Evolutionary conservation across 2,113 vertebrate species (phyloP).

Genomic region (Spermophilus dauricus): DNA sequence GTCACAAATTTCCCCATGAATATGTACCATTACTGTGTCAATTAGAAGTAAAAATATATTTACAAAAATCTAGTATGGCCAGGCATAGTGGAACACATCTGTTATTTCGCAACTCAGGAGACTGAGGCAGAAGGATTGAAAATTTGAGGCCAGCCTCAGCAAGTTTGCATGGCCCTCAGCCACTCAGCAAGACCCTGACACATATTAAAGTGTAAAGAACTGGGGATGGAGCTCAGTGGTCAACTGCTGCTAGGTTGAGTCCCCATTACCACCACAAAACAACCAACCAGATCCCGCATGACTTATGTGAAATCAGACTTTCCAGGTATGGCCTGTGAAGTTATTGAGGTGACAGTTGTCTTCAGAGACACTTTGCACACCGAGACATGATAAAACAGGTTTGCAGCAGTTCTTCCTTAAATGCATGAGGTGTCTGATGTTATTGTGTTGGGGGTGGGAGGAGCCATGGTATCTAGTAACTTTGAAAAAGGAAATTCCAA

Average conservation of each 20-base stretch:
- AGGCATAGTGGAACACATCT: not conserved
- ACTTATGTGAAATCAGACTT: not conserved
- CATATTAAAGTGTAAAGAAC: too few relatives aligned
- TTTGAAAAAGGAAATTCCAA: conserved; percentile 53
- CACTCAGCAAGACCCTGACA: too few relatives aligned
- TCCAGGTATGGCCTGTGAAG: not conserved
- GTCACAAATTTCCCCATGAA: not conserved
- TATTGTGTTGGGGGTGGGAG: not conserved
- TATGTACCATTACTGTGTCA: not conserved
- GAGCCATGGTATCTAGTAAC: not conserved
- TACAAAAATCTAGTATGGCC: not conserved
- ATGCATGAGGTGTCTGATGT: not conserved
- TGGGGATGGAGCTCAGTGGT: too few relatives aligned
- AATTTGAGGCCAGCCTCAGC: too few relatives aligned
- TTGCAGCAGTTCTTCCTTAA: not conserved
- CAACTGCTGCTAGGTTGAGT: too few relatives aligned
- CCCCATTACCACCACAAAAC: too few relatives aligned
- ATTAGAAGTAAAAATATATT: not conserved
- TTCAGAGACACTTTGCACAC: not conserved
- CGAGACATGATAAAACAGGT: not conserved
- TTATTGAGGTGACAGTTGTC: not conserved
- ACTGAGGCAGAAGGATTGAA: not conserved
- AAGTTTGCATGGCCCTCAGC: too few relatives aligned
- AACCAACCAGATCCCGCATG: not conserved
- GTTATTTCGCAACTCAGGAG: not conserved